A percentile compares a stretch with the other conserved stretches of the same genome.
phyloP scores from a whole-genome alignment of 2,888 invertebrate species.

The Parnassius smintheus region DNA sequence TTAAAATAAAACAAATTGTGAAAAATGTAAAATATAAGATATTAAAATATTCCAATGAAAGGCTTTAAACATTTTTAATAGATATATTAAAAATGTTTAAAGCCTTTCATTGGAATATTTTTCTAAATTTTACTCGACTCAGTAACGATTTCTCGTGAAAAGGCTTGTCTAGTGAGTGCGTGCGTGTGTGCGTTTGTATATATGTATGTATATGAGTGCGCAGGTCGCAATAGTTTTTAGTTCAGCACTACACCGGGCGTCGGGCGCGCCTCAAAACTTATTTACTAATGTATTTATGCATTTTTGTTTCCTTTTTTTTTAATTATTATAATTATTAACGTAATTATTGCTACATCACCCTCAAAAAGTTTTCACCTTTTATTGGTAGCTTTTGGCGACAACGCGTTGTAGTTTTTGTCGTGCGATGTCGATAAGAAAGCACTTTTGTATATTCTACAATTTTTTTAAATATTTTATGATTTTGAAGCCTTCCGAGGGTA shows the following conservation, averaged over 20 bases:
- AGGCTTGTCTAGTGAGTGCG: slow-evolving; percentile 31
- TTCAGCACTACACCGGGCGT: slow-evolving; percentile 59
- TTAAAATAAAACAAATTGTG: too few relatives aligned
- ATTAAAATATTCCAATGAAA: too few relatives aligned
- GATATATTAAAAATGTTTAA: too few relatives aligned
- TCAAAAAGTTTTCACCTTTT: slow-evolving; percentile 52
- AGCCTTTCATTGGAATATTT: too few relatives aligned
- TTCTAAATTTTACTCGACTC: too few relatives aligned
- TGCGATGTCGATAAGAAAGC: slow-evolving; percentile 8
- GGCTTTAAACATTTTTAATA: too few relatives aligned
- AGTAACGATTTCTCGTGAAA: not conserved
- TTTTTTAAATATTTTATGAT: too few relatives aligned
- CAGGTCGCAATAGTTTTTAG: slow-evolving; percentile 54
- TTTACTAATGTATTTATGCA: slow-evolving; percentile 65
- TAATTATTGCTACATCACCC: slow-evolving; percentile 38
- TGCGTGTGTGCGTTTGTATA: slow-evolving; percentile 46
- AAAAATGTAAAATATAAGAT: too few relatives aligned
- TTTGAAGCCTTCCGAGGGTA: too few relatives aligned
- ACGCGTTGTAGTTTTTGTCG: slow-evolving; percentile 32
- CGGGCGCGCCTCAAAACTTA: slow-evolving; percentile 59
- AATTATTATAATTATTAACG: slow-evolving; percentile 36
- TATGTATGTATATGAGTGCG: slow-evolving; percentile 50
- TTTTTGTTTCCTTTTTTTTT: slow-evolving; percentile 52
- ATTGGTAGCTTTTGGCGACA: slow-evolving; percentile 50
- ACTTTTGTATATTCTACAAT: not conserved